Conservation (phyloP, 2,797 vertebrate genomes). For the Euphonia xanthogaster region DNA sequence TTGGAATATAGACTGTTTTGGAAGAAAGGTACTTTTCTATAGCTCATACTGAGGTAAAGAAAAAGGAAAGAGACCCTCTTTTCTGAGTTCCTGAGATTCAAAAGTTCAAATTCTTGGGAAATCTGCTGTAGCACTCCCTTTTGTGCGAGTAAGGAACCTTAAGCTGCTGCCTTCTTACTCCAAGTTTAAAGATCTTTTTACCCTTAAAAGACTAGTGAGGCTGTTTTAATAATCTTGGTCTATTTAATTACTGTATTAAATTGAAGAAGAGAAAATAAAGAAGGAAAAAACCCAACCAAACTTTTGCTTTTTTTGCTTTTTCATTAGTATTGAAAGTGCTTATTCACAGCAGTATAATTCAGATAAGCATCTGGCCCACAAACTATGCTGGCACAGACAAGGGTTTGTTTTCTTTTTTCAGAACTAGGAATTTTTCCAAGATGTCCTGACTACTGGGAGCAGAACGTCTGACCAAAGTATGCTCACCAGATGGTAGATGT, state of each 20-base stretch:
- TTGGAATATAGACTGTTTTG: background rate
- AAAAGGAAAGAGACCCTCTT: background rate
- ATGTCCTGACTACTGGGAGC: slow-evolving; percentile 6
- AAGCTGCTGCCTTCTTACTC: background rate
- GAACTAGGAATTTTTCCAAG: slow-evolving; percentile 51
- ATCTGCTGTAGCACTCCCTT: background rate
- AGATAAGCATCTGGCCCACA: slow-evolving; percentile 16
- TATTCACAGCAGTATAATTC: background rate
- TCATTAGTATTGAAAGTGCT: background rate
- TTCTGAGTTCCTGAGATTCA: background rate
- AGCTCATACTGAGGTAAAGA: background rate
- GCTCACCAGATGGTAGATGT: slow-evolving; percentile 54
- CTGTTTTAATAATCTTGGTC: background rate
- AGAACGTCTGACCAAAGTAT: background rate
- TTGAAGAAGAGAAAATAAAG: background rate
- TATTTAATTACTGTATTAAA: background rate
- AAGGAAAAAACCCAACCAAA: background rate
- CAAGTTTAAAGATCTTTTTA: background rate
- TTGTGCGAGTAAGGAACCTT: background rate
- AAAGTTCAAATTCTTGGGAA: background rate
- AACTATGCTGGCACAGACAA: background rate
- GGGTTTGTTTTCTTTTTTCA: background rate
- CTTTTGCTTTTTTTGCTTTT: background rate
- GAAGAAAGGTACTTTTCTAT: background rate
- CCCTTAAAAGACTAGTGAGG: background rate